Conservation (phyloP, 2,797 vertebrate genomes). For the Synanceia verrucosa region DNA sequence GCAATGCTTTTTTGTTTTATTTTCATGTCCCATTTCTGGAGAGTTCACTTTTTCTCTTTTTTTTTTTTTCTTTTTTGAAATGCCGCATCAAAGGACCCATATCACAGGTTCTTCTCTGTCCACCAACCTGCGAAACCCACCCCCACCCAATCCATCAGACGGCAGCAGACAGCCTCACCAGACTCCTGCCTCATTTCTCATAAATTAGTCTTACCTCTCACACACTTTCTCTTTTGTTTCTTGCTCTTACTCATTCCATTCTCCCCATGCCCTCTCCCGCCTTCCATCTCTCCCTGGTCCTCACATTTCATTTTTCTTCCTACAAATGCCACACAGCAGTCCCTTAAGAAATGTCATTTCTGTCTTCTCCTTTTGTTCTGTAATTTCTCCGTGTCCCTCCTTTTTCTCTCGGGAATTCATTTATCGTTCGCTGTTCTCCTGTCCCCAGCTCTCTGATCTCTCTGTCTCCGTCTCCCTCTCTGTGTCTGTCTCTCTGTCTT, state of each 20-base stretch:
- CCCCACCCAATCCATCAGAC: slow-evolving; percentile 72
- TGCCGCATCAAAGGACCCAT: slow-evolving; percentile 67
- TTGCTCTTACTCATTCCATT: slow-evolving; percentile 75
- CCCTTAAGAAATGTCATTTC: slow-evolving; percentile 82
- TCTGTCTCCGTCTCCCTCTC: slow-evolving; percentile 65
- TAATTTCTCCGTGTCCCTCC: slow-evolving; percentile 77
- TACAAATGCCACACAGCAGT: slow-evolving; percentile 81
- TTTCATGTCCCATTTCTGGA: slow-evolving; percentile 69
- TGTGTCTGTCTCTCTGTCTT: slow-evolving; percentile 63
- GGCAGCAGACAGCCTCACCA: slow-evolving; percentile 63
- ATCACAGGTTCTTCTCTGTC: slow-evolving; percentile 69
- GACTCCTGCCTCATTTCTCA: slow-evolving; percentile 78
- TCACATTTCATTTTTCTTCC: slow-evolving; percentile 81
- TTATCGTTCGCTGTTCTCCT: slow-evolving; percentile 69
- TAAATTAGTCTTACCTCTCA: slow-evolving; percentile 80
- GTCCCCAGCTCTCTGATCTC: slow-evolving; percentile 76
- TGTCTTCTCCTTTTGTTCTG: slow-evolving; percentile 80
- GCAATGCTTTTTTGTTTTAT: slow-evolving; percentile 53
- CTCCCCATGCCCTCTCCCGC: slow-evolving; percentile 73
- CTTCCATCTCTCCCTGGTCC: slow-evolving; percentile 77
- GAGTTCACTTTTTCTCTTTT: slow-evolving; percentile 58
- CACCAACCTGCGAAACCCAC: slow-evolving; percentile 51
- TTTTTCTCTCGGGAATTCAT: slow-evolving; percentile 75
- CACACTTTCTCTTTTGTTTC: slow-evolving; percentile 79
- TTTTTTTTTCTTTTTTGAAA: slow-evolving; percentile 57